Evolutionary conservation across 2,113 vertebrate species (phyloP), one percentile per base, ranked within the genome.

Genomic region (Theristicus caerulescens): DNA sequence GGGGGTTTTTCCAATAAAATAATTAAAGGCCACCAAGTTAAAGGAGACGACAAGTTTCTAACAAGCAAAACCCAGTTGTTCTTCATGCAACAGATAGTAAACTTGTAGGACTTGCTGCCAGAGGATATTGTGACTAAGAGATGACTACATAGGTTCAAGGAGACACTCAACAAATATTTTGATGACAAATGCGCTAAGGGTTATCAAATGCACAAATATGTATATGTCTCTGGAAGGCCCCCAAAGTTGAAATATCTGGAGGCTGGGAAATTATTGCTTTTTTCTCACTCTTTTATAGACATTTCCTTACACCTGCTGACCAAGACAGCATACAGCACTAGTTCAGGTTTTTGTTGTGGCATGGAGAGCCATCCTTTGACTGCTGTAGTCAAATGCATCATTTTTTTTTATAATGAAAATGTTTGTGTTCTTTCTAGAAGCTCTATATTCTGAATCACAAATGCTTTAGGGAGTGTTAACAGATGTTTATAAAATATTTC

Each of bases 1-100:
- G 10, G 3, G 2, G 0, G 7, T 47, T 47, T 47, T 5, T 6
- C 51, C 16, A 42, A 10, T 14, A 44, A 9, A 27, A 59, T 22
- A 44, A 51, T 66, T n/a, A 52, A 59, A 82, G 17, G 9, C 19
- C 7, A 31, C 6, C 7, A 70, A 36, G 4, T 71, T 32, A 77
- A 82, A 77, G 31, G 13, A 38, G 9, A 65, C 40, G 5, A 29
- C 22, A 64, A 47, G 29, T 27, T 58, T 57, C 22, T 64, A 82
- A 57, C 3, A 44, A 26, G 14, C 14, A 69, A 61, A 36, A 69
- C 13, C 24, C 25, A 69, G 12, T 17, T 58, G 16, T 16, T 72
- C 10, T 32, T 58, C 55, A n/a, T 25, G 12, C 13, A 44, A 44
- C 18, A 38, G 19, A 42, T 3, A 70, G 11, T 36, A 46, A 47